Evolutionary conservation across 1,140 invertebrate species (phyloP), one percentile per base, ranked within the genome.

Genomic region (Euschistus heros): DNA sequence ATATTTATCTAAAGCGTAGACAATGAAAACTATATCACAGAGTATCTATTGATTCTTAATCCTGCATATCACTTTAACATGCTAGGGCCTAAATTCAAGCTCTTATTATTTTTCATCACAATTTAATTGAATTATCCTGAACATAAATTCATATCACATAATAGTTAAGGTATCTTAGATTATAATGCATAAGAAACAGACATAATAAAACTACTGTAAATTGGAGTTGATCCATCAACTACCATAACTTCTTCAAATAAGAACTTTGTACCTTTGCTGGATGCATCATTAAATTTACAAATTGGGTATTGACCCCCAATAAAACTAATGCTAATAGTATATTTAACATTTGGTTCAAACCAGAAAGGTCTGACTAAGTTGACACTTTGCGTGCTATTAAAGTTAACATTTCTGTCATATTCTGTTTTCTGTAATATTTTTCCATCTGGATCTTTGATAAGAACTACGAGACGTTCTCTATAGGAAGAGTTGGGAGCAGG

Each of bases 251-350:
- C 54, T 17, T 57, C 54, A 57, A 57, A 57, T 17, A 24, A 57
- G 24, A 57, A 57, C 24, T 57, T 57, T 4, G 54, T 26, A 57
- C 24, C 54, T 18, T 22, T 18, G 47, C 47, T 20, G 20, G 54
- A 57, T 17, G 18, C 18, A 57, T 26, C 24, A 24, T 22, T 27
- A 26, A 62, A 66, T 22, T 67, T 33, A 20, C 64, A 63, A 15
- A 67, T 33, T 24, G 68, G 68, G 33, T 69, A 69, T 33, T 69
- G 66, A 3, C 68, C 68, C 8, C 33, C 18, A 33, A 64, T 61
- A 20, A 68, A 62, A 24, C 62, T 62, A 24, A 67, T 67, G 18
- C 54, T 37, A 13, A 68, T 64, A 14, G 61, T 65, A 64, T 69
- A 69, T 14, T 55, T 63, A 2, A 60, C 24, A 20, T 60, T 63